Evolutionary conservation across 2,797 vertebrate genomes (phyloP), one percentile per base, ranked within the genome.

Genomic region (Leontocebus nigricollis): DNA sequence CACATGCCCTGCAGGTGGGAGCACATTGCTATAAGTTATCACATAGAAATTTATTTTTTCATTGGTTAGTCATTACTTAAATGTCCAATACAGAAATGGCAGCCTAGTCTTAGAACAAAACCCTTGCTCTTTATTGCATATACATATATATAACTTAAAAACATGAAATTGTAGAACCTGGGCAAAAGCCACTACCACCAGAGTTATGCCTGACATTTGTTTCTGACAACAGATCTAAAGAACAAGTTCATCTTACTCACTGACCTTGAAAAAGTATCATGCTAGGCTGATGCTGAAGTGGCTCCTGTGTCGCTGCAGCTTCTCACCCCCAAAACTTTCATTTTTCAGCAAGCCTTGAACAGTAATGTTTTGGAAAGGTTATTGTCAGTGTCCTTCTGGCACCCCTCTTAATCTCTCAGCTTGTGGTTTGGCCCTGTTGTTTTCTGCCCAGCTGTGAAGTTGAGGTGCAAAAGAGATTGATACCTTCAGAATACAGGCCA

Each of bases 81-180:
- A 6, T 89, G 50, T 88, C 44, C 79, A 52, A 87, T 81, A 70
- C 14, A 89, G 70, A 96, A 97, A 79, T 22, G 27, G 30, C 55
- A 83, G 55, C 30, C 61, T 92, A 14, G 26, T 92, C 72, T 93
- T 92, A 72, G 57, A 48, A 70, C 4, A 52, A 76, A 86, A 79
- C 20, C 27, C 57, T 46, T 75, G 73, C 30, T 33, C 22, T 20
- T 76, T 48, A 77, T 95, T 95, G 19, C 19, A 17, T n/a, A 67
- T 67, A n/a, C 61, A 7, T 67, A n/a, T 86, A 88, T 89, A 41
- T 70, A 85, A 48, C 79, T 92, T 96, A 64, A 94, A 95, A 90
- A 85, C 17, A 33, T 73, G 39, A 57, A 96, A 95, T 70, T 94
- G 4, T 48, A 80, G 84, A 76, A 94, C 30, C 13, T 87, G 44